Percentiles rank a stretch among this genome's conserved stretches.
phyloP scores from a whole-genome alignment of 2,797 vertebrate species.

The Lophius americanus region DNA sequence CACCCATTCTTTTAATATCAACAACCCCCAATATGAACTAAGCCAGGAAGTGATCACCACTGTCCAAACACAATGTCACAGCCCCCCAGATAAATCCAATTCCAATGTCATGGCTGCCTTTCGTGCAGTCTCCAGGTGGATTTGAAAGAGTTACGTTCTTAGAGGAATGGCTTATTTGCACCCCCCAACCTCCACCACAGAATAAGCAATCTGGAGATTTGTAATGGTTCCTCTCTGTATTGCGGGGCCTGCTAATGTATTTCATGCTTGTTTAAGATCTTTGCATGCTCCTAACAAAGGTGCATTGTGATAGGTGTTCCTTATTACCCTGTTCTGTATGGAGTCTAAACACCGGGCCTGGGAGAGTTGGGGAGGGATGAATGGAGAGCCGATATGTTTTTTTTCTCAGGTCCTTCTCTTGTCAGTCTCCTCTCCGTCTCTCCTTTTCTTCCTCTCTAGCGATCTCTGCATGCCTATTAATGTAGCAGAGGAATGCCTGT shows the following conservation, averaged over 20 bases:
- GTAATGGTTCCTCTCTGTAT: slow-evolving; percentile 72
- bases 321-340: slow-evolving; percentile 72
- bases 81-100: slow-evolving; percentile 64
- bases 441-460: slow-evolving; percentile 54
- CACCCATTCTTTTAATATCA: slow-evolving; percentile 55
- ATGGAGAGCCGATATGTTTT: slow-evolving; percentile 36
- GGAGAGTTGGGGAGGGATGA: slow-evolving; percentile 41
- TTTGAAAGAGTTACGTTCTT: slow-evolving; percentile 67
- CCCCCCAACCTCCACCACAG: slow-evolving; percentile 21
- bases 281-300: slow-evolving; percentile 78
- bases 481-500: slow-evolving; percentile 92
- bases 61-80: slow-evolving; percentile 75
- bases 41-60: slow-evolving; percentile 63
- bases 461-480: slow-evolving; percentile 87
- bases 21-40: slow-evolving; percentile 54
- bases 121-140: slow-evolving; percentile 62
- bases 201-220: slow-evolving; percentile 77
- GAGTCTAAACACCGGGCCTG: slow-evolving; percentile 70
- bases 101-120: slow-evolving; percentile 67
- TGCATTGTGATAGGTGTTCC: slow-evolving; percentile 76
- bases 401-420: slow-evolving; percentile 34
- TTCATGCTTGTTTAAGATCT: slow-evolving; percentile 83
- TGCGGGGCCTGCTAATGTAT: slow-evolving; percentile 73
- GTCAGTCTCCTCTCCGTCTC: slow-evolving; percentile 61
- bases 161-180: slow-evolving; percentile 54